phyloP scores from a whole-genome alignment of 2,113 vertebrate genomes.

The Garra rufa region DNA sequence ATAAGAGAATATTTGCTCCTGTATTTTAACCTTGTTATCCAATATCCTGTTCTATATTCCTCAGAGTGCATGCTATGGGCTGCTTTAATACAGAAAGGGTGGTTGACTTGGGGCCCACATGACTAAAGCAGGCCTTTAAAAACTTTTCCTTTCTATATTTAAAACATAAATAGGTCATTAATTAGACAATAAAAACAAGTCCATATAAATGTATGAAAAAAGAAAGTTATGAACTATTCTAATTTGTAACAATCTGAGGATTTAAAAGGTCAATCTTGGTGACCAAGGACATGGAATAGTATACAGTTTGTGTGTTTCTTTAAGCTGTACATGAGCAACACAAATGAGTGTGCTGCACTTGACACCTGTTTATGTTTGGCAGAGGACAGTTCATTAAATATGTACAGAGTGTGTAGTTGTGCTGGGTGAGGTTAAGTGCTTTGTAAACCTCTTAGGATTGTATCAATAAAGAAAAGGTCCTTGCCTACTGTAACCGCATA shows the following conservation, averaged over 20 bases:
- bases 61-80: constrained; percentile 60
- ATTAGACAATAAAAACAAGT: background rate
- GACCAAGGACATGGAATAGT: constrained; percentile 14
- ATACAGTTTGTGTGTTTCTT: background rate
- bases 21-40: constrained; percentile 76
- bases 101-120: background rate
- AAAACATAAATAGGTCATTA: background rate
- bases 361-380: constrained; percentile 51
- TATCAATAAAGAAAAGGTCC: constrained; percentile 25
- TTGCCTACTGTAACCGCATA: background rate
- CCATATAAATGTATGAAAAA: background rate
- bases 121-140: background rate
- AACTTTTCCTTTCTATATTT: background rate
- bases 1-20: constrained; percentile 73
- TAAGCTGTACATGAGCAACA: constrained; percentile 21
- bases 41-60: constrained; percentile 72
- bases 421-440: constrained; percentile 49
- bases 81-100: constrained; percentile 17
- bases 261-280: background rate
- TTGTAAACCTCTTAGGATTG: constrained; percentile 32
- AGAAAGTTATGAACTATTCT: no score
- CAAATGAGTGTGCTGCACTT: background rate
- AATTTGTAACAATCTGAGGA: background rate
- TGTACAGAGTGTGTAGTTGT: constrained; percentile 43
- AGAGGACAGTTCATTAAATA: constrained; percentile 51